Conservation (phyloP, 2,797 vertebrate genomes). For the Malurus splendens region DNA sequence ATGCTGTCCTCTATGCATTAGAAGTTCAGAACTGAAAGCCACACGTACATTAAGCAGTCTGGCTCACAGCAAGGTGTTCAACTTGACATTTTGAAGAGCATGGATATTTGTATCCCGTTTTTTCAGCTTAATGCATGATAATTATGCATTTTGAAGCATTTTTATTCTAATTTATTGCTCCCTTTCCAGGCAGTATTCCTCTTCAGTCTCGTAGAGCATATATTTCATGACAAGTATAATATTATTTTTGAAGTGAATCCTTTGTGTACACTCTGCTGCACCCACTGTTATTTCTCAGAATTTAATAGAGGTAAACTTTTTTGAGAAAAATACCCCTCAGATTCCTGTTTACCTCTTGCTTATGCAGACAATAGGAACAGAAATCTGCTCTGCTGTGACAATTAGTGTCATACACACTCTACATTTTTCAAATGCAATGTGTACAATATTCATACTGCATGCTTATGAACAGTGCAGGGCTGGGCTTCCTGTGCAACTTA, state of each 20-base stretch:
- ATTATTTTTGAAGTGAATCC: neutral
- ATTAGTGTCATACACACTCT: neutral
- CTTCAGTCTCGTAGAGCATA: neutral
- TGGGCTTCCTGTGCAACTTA: neutral
- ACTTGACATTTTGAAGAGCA: slow-evolving; percentile 72
- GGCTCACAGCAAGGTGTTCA: slow-evolving; percentile 71
- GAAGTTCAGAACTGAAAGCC: slow-evolving; percentile 66
- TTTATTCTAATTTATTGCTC: slow-evolving; percentile 48
- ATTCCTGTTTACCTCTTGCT: neutral
- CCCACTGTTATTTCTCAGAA: neutral
- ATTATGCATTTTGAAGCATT: slow-evolving; percentile 60
- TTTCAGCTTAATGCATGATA: slow-evolving; percentile 55
- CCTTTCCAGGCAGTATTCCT: slow-evolving; percentile 19
- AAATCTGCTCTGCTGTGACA: neutral
- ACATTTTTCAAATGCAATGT: neutral
- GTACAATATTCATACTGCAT: neutral
- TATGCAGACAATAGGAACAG: neutral
- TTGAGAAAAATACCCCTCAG: neutral
- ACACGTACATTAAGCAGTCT: slow-evolving; percentile 63
- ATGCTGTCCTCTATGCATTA: slow-evolving; percentile 63
- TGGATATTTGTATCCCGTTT: slow-evolving; percentile 51
- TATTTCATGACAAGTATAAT: slow-evolving; percentile 7
- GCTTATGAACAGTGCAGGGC: neutral
- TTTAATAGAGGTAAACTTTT: neutral
- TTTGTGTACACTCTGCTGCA: neutral